Conservation (phyloP, 2,113 vertebrate genomes). For the Triplophysa siluroides region DNA sequence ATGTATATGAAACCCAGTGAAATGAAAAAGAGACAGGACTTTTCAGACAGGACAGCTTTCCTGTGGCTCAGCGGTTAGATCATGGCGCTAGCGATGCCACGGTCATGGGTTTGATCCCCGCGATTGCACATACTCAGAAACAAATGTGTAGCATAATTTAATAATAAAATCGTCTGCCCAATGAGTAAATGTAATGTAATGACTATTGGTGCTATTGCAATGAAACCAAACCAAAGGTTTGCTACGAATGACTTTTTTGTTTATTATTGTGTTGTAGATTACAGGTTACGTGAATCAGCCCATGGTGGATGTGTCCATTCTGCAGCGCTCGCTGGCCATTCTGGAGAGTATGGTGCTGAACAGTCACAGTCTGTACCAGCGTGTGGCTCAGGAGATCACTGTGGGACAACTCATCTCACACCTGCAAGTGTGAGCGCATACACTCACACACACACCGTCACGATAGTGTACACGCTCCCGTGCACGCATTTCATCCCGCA, state of each 20-base stretch:
- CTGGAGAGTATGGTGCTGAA: conserved; percentile 99
- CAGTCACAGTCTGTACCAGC: conserved; percentile 96
- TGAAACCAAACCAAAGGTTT: background rate
- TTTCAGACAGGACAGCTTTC: no score
- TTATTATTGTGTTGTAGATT: conserved; percentile 73
- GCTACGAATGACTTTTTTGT: background rate
- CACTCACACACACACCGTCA: conserved; percentile 68
- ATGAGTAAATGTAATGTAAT: no score
- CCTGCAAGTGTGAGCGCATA: conserved; percentile 97
- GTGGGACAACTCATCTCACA: conserved; percentile 98
- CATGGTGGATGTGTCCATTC: conserved; percentile 94
- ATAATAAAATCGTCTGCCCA: no score
- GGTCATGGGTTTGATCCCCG: no score
- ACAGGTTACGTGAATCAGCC: conserved; percentile 96
- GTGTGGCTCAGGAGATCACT: conserved; percentile 94
- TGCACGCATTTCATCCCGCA: background rate
- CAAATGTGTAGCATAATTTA: no score
- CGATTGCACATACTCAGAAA: no score
- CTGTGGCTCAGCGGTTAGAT: no score
- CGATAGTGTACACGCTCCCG: conserved; percentile 30
- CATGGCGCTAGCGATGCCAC: no score
- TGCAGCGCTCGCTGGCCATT: conserved; percentile 95
- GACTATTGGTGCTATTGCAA: no score
- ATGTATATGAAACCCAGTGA: no score
- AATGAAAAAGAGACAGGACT: no score